Base-by-base conservation (phyloP, 2,888 invertebrate species). In the Andrena marginata region DNA sequence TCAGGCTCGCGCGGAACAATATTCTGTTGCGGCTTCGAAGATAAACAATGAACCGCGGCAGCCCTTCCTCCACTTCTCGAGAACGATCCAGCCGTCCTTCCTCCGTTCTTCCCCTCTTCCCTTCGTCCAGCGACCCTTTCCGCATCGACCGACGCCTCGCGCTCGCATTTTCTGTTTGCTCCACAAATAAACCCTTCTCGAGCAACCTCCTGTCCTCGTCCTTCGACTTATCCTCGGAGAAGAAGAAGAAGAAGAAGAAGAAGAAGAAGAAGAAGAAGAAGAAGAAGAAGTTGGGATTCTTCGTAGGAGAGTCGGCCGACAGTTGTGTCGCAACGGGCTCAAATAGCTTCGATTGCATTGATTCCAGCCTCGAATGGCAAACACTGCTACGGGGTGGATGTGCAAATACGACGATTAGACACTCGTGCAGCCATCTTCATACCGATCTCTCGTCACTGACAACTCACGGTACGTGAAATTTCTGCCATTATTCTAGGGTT, bases 1-100 rank as follows among this genome's bases (percentile, higher is more conserved):
- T 82, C 78, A 71, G 70, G 80, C 68, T 62, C 60, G 77, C 85
- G 85, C 86, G 73, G 84, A 86, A 85, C 86, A 88, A 90, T 90
- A 89, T 88, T 88, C 86, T 89, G 90, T 89, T 88, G 89, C 89
- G 85, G 91, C 90, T 84, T 48, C 85, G 85, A 92, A 91, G 90
- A 89, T 89, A 91, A 91, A 91, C 91, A 92, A 85, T 85, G 85
- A 86, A 75, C 59, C 20, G 63, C 49, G n/a, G 51, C 60, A 73
- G 77, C 70, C 80, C 72, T 80, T 84, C 80, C 49, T 62, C 64
- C 63, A 42, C 26, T 42, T 78, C 71, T 67, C 87, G 64, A 64
- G 63, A 67, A 77, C 76, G 63, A 76, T 68, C 74, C 71, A 16
- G 13, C 49, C 35, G 51, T 33, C 42, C 69, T 63, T 54, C 69